Evolutionary conservation across 2,797 vertebrate species (phyloP).

Genomic region (Hapalemur alaotrensis): DNA sequence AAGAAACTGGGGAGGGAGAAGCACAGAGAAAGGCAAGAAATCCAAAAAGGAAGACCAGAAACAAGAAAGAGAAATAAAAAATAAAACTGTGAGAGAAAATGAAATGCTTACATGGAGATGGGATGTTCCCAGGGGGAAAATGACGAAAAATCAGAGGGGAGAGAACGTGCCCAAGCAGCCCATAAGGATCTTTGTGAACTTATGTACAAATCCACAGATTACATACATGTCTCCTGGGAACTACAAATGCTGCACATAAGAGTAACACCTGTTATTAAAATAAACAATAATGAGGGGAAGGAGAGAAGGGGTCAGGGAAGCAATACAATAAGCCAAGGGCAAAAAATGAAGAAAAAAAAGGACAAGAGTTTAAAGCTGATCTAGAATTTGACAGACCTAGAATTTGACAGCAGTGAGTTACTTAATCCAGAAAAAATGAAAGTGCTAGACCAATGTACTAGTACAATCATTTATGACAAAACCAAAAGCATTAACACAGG

Average conservation of each 20-base stretch:
- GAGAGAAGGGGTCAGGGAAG: neutral
- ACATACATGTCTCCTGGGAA: neutral
- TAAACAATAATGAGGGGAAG: neutral
- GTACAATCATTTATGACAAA: neutral
- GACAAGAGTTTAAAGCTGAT: neutral
- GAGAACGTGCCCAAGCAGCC: neutral
- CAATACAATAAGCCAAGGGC: neutral
- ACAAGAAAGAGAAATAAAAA: neutral
- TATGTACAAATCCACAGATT: neutral
- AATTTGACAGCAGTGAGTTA: neutral
- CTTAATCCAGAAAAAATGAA: neutral
- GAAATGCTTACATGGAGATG: neutral
- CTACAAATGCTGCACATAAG: neutral
- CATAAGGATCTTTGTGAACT: neutral
- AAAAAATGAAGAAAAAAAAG: neutral
- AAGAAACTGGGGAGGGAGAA: neutral
- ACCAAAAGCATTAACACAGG: neutral
- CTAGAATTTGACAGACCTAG: neutral
- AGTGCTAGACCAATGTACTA: neutral
- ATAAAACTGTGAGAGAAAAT: neutral
- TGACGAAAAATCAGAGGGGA: neutral
- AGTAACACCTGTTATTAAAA: neutral
- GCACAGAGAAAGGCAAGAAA: neutral
- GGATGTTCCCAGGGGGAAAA: neutral
- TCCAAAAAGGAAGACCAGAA: neutral